Evolutionary conservation across 1,140 invertebrate species (phyloP), one percentile per base, ranked within the genome.

Genomic region (Megathymus violae): DNA sequence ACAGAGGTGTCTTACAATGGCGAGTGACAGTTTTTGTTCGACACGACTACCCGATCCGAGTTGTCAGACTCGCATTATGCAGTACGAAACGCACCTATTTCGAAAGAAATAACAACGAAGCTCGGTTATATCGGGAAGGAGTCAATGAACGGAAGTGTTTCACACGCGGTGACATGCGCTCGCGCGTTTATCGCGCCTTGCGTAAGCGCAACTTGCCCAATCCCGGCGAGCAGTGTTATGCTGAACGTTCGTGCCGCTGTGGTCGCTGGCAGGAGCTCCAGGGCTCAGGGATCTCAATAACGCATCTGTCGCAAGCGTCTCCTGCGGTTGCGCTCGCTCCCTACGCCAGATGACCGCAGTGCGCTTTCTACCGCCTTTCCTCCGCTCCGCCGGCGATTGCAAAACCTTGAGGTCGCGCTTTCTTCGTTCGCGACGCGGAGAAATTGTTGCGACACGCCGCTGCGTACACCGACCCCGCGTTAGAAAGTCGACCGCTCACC

Each of bases 71-170:
- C 11, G 16, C 51, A 54, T 43, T 31, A 14, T 54, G 51, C 69
- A 64, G 62, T 67, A 74, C 67, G 70, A 74, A 80, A 85, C 80
- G 74, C 36, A 41, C 40, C 11, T 73, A 80, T 89, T 84, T 87
- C 82, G 80, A 87, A 79, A 88, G 67, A 68, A 71, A 78, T 76
- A 78, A 64, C 71, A 74, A 54, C 62, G 67, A 64, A 64, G 60
- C 61, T 34, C 54, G 52, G 77, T 82, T 88, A 86, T 85, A 88
- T 88, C 84, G 82, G 82, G 82, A 83, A 84, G 74, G 85, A 89
- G 88, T 91, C 88, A 91, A 91, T 82, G 88, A 89, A 91, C 88
- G 88, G 84, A 91, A 89, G 85, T 88, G 80, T 88, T 91, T 91
- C 83, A 87, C 83, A 78, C 80, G 75, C 76, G 73, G 86, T 89